Conservation (phyloP, 92 coral and sea anemone genomes). For the Palythoa heliodiscus region DNA sequence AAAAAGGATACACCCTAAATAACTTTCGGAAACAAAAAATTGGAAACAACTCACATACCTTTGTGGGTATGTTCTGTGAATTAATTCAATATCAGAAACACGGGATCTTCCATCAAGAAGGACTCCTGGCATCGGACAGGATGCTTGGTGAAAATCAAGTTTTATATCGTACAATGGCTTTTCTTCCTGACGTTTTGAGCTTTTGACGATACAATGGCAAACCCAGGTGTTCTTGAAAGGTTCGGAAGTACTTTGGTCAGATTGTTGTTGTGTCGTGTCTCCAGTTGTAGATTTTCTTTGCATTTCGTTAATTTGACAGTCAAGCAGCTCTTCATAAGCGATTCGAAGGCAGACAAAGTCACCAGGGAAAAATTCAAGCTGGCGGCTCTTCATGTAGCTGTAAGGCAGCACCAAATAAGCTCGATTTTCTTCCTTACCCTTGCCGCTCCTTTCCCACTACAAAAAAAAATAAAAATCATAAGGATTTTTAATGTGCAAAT, state of each 20-base stretch:
- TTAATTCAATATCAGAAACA: slow-evolving; percentile 7
- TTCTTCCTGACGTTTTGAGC: background rate
- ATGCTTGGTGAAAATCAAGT: slow-evolving; percentile 21
- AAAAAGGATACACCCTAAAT: too few relatives aligned
- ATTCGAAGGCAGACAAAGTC: slow-evolving; percentile 69
- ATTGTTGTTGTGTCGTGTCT: background rate
- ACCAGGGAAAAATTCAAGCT: slow-evolving; percentile 56
- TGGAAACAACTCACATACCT: slow-evolving; percentile 15
- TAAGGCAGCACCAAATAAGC: slow-evolving; percentile 40
- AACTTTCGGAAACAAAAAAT: background rate
- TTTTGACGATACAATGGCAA: slow-evolving; percentile 23
- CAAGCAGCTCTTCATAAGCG: slow-evolving; percentile 28
- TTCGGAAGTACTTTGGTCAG: background rate
- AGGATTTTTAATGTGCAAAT: too few relatives aligned
- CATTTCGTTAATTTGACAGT: background rate
- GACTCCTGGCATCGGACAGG: slow-evolving; percentile 2
- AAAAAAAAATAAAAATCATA: background rate
- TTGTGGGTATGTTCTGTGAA: slow-evolving; percentile 19
- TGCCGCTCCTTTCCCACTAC: slow-evolving; percentile 13
- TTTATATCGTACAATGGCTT: background rate
- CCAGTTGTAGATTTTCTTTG: background rate
- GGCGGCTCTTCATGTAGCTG: slow-evolving; percentile 52
- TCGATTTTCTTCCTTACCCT: background rate
- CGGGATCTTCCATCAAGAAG: background rate
- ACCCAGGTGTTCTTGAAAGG: slow-evolving; percentile 4